phyloP scores from a whole-genome alignment of 1,140 invertebrate species.

The Drosophila equinoxialis region DNA sequence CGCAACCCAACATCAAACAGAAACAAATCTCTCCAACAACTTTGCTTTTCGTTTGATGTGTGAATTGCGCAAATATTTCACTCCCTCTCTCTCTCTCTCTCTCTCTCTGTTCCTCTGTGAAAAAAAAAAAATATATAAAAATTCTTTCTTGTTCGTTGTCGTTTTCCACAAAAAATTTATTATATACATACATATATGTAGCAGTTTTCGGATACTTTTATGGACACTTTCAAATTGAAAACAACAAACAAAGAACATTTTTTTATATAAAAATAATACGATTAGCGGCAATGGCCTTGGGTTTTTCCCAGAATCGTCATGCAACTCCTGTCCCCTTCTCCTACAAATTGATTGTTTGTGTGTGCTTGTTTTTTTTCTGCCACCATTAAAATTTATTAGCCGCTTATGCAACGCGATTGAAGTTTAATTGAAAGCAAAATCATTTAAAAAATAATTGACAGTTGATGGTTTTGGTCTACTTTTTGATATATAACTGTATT shows the following conservation, averaged over 20 bases:
- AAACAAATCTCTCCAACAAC: slow-evolving; percentile 48
- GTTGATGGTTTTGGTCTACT: slow-evolving; percentile 35
- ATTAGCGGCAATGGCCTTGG: slow-evolving; percentile 40
- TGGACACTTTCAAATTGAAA: slow-evolving; percentile 52
- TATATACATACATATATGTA: slow-evolving; percentile 7
- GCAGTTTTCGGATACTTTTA: slow-evolving; percentile 24
- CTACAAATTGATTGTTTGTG: too few relatives aligned
- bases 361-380: slow-evolving; percentile 1
- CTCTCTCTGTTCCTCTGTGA: too few relatives aligned
- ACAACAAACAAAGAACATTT: slow-evolving; percentile 41
- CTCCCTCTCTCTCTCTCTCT: too few relatives aligned
- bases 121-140: slow-evolving; percentile 26
- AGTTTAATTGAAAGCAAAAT: slow-evolving; percentile 53
- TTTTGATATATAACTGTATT: neutral
- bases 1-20: slow-evolving; percentile 71
- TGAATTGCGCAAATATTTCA: slow-evolving; percentile 67
- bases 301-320: neutral
- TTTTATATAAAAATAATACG: slow-evolving; percentile 47
- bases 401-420: slow-evolving; percentile 33
- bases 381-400: slow-evolving; percentile 45
- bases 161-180: slow-evolving; percentile 24
- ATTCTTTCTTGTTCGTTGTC: slow-evolving; percentile 35
- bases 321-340: too few relatives aligned
- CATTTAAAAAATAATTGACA: slow-evolving; percentile 48
- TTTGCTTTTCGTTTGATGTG: slow-evolving; percentile 59